These are phyloP conservation scores for Lagenorhynchus albirostris DNA, from an alignment of 2,113 vertebrate species.

Conservation along the genomic window DNA sequence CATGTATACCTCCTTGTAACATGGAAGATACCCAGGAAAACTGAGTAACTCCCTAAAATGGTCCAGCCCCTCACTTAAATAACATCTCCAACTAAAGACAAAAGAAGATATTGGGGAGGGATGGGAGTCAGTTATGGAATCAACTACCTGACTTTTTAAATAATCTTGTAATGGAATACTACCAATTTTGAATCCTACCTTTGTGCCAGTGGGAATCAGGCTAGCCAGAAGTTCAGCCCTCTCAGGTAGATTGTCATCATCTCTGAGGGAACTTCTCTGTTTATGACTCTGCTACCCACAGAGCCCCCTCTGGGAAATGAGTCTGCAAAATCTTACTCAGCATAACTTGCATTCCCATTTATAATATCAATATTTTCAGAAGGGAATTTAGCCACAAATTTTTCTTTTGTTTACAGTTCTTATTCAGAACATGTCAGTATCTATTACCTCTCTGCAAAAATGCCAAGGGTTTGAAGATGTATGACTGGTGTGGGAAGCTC, in stretches of 20 bases:
- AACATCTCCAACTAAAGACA: neutral
- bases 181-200: neutral
- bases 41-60: neutral
- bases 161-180: neutral
- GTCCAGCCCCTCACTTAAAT: neutral
- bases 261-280: neutral
- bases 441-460: slow-evolving; percentile 33
- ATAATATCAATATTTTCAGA: neutral
- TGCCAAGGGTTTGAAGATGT: neutral
- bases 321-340: neutral
- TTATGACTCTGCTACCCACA: neutral
- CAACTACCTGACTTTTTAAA: neutral
- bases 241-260: too few species aligned
- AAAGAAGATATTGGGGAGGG: neutral
- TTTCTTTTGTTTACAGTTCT: slow-evolving; percentile 21
- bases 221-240: neutral
- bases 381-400: slow-evolving; percentile 13
- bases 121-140: neutral
- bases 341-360: neutral
- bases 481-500: neutral
- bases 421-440: neutral
- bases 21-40: neutral
- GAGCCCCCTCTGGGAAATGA: neutral
- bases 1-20: neutral
- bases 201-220: neutral